Percentiles rank a stretch among this genome's conserved stretches.
Conservation (phyloP, 2,888 invertebrate species). For the Apamea monoglypha region DNA sequence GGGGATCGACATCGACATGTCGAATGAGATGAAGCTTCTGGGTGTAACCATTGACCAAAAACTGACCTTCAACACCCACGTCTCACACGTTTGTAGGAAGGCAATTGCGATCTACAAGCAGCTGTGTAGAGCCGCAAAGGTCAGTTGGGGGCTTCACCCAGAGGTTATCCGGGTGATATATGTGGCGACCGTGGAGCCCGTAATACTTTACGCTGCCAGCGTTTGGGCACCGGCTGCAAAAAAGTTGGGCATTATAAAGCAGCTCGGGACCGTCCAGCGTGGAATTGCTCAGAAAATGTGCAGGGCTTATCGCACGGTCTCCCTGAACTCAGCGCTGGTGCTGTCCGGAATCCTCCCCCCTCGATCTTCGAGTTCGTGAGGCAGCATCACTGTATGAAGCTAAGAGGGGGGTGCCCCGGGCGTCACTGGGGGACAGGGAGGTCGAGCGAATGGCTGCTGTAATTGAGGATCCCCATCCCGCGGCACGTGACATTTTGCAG, state of each 20-base stretch:
- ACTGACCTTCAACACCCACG: too few species aligned
- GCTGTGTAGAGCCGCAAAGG: too few species aligned
- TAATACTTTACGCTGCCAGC: neutral
- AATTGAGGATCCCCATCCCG: neutral
- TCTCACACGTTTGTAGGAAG: too few species aligned
- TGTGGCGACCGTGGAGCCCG: too few species aligned
- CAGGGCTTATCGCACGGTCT: slow-evolving; percentile 21
- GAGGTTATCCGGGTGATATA: too few species aligned
- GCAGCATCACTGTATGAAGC: slow-evolving; percentile 1
- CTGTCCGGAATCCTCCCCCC: neutral
- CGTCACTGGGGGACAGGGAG: neutral
- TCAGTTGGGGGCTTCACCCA: too few species aligned
- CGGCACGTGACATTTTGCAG: too few species aligned
- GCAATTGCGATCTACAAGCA: too few species aligned
- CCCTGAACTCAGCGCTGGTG: neutral
- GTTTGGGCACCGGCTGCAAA: slow-evolving; percentile 42
- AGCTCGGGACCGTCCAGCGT: slow-evolving; percentile 27
- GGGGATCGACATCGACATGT: too few species aligned
- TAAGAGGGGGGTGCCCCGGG: neutral
- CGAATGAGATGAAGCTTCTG: too few species aligned
- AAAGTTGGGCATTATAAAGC: slow-evolving; percentile 8
- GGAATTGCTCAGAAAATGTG: slow-evolving; percentile 47
- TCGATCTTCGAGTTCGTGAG: neutral
- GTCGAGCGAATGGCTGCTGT: neutral
- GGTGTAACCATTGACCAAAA: too few species aligned